Base-by-base conservation (phyloP, 2,888 invertebrate genomes). In the Melinaea marsaeus region DNA sequence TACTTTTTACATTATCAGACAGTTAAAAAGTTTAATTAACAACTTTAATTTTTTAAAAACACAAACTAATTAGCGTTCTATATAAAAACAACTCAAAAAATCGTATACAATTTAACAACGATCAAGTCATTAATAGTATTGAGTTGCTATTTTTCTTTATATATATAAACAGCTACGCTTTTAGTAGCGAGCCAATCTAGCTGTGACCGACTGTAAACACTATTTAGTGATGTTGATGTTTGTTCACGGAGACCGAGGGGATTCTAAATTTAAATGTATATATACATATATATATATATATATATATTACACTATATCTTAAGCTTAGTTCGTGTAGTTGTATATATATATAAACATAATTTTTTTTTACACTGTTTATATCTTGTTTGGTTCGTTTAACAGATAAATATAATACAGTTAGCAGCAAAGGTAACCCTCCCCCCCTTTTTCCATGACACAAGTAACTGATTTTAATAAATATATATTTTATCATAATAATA, bases 171-270 rank as follows among this genome's bases (percentile, higher is more conserved):
- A 54, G 34, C 34, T 32, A 48, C 32, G 59, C 57, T 64, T 59
- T 58, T 42, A 57, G 54, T 33, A 60, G 57, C 57, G 57, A 66
- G 58, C 55, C 60, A 62, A 60, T 60, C 55, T 60, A 51, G 51
- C 45, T 57, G 57, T 62, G 35, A 55, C 58, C 58, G 56, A 64
- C 51, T 64, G 64, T 67, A 67, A 64, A 67, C 64, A 67, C 55
- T 64, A 57, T 63, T 64, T 61, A 61, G 60, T 62, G 62, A 56
- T 46, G 59, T 62, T 61, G 62, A 64, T 67, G 66, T 62, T 67
- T 67, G 67, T 58, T 67, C 47, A n/a, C 62, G 54, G 58, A 62
- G 67, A 60, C 67, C 62, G 62, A 62, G 62, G 58, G 62, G 60
- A 67, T 57, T 62, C 62, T 55, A 62, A 55, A 62, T 61, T 55